Conservation (phyloP, 2,113 vertebrate genomes). For the Sylvicapra grimmia region DNA sequence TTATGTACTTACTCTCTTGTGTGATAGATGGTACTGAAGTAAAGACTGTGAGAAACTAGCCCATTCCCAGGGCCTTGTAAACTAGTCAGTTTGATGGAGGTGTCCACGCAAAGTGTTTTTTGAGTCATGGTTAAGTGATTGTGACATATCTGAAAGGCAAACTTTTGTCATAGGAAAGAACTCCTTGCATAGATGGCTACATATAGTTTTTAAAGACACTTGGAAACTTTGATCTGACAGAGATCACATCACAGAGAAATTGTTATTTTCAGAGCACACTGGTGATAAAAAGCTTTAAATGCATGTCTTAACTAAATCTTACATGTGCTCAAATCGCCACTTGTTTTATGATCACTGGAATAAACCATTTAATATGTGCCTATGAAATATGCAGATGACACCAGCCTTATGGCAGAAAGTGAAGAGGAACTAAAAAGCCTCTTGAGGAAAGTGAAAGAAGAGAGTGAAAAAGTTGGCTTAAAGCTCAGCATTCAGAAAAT, state of each 20-base stretch:
- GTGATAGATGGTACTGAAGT: background rate
- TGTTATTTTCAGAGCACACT: background rate
- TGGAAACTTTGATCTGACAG: background rate
- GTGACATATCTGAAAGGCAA: slow-evolving; percentile 34
- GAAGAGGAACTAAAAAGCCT: too few species aligned
- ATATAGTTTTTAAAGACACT: background rate
- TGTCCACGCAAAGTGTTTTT: background rate
- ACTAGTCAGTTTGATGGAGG: background rate
- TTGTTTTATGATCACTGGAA: background rate
- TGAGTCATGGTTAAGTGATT: background rate
- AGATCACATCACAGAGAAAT: slow-evolving; percentile 7
- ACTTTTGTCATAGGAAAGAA: background rate
- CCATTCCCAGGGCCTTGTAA: background rate
- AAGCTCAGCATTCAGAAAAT: too few species aligned
- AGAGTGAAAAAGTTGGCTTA: too few species aligned
- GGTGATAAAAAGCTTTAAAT: background rate
- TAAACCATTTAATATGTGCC: background rate
- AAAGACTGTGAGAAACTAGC: background rate
- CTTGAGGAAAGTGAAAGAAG: too few species aligned
- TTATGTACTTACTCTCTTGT: slow-evolving; percentile 7
- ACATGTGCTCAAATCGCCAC: background rate
- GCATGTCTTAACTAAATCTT: background rate
- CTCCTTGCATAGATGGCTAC: background rate
- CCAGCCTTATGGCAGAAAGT: too few species aligned
- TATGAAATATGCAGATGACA: background rate